Evolutionary conservation across 2,797 vertebrate species (phyloP), one percentile per base, ranked within the genome.

Genomic region (Hephaestus fuliginosus): DNA sequence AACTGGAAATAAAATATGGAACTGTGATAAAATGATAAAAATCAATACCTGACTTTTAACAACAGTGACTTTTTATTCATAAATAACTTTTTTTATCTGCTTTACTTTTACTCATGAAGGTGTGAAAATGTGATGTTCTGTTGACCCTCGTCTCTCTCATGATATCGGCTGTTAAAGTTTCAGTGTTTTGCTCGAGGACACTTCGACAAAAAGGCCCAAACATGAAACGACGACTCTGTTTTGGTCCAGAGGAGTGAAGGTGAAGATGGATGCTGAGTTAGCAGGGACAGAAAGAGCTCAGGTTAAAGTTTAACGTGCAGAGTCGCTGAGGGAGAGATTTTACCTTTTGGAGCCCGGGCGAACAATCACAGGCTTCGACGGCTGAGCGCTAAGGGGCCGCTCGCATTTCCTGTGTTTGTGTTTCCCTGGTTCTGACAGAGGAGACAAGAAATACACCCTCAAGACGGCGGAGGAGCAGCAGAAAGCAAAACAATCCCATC

Each of bases 321-420:
- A 14, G 51, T 0, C 48, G 46, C 60, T 69, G 71, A 63, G 57
- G 8, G 25, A 60, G 1, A 9, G 18, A 3, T 60, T 20, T 2
- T 94, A 96, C 96, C 96, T 96, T 93, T 92, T 94, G 69, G 93
- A 89, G 92, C 90, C 93, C 55, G 84, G 92, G 84, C 64, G 89
- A 89, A 87, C 91, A 84, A 89, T 93, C 84, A 84, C 91, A 91
- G 93, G 93, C 94, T 95, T 93, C 52, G 90, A 88, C 83, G 75
- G 87, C 89, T 91, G 93, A 82, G 88, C 80, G 62, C 84, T 91
- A 87, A 88, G 83, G 76, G 91, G 89, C 61, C 89, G 91, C 90
- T 96, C 93, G 95, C 96, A 96, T 96, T 93, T 96, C 95, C 94
- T 95, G 89, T 94, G 95, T 91, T 95, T 95, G 64, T 92, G 94